Evolutionary conservation across 2,888 invertebrate species (phyloP).

Genomic region (Scaptomyza cyrtandrae): DNA sequence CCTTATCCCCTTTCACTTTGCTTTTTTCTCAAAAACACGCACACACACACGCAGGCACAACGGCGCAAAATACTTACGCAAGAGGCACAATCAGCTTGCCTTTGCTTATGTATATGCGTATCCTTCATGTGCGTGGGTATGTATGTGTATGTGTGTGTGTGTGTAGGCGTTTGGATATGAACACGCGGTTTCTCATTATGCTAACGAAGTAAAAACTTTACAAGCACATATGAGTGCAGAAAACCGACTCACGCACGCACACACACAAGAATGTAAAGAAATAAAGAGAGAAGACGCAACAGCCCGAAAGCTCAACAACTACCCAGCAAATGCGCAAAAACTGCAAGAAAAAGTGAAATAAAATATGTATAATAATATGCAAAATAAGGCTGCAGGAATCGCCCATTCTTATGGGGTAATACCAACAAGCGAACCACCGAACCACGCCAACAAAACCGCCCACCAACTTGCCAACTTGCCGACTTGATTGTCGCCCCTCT

Average conservation of each 20-base stretch:
- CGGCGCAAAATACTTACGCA: constrained; percentile 63
- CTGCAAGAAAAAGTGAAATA: constrained; percentile 62
- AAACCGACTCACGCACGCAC: constrained; percentile 29
- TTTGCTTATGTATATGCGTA: constrained; percentile 36
- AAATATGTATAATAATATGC: constrained; percentile 75
- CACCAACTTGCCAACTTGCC: constrained; percentile 43
- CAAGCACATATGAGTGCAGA: constrained; percentile 76
- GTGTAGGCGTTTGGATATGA: constrained; percentile 67
- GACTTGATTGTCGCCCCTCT: constrained; percentile 20
- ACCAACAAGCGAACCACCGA: constrained; percentile 2
- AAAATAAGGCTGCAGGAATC: constrained; percentile 61
- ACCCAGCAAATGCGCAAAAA: constrained; percentile 51
- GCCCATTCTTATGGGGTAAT: constrained; percentile 10
- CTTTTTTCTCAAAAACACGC: not conserved
- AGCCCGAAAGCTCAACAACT: constrained; percentile 52
- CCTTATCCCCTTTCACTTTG: not conserved
- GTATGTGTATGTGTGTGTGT: constrained; percentile 6
- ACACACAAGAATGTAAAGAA: constrained; percentile 30
- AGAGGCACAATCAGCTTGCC: constrained; percentile 67
- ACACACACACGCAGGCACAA: constrained; percentile 4
- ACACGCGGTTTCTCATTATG: constrained; percentile 82
- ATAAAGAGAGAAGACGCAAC: constrained; percentile 50
- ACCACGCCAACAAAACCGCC: constrained; percentile 33
- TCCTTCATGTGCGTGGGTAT: constrained; percentile 11
- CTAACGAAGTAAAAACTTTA: constrained; percentile 83